Percentiles rank a stretch among this genome's conserved stretches.
phyloP scores from a whole-genome alignment of 1,140 invertebrate species.

The Zeugodacus cucurbitae region DNA sequence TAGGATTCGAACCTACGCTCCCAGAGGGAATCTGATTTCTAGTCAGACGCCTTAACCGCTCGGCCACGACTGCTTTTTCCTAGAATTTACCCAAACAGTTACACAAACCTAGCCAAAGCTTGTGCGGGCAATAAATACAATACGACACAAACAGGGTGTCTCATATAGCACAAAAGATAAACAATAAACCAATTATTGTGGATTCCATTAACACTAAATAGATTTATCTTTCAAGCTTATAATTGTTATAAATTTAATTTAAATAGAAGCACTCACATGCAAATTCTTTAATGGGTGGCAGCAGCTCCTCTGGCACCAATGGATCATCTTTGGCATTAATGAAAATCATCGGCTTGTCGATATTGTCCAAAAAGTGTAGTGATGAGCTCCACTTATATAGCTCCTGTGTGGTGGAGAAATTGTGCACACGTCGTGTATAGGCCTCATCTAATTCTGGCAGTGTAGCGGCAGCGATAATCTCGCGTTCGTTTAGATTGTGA shows the following conservation, averaged over 20 bases:
- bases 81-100: not conserved
- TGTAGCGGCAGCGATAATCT: conserved; percentile 86
- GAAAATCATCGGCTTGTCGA: conserved; percentile 87
- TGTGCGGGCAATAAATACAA: too few relatives aligned
- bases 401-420: conserved; percentile 80
- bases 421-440: conserved; percentile 83
- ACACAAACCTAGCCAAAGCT: not conserved
- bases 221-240: too few relatives aligned
- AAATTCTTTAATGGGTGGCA: conserved; percentile 78
- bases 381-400: conserved; percentile 87
- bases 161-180: not conserved
- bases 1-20: conserved; percentile 85
- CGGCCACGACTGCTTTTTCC: conserved; percentile 75
- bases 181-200: too few relatives aligned
- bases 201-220: too few relatives aligned
- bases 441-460: conserved; percentile 88
- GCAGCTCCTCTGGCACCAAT: conserved; percentile 80
- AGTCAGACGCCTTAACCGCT: conserved; percentile 85
- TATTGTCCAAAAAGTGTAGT: conserved; percentile 78
- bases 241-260: too few relatives aligned
- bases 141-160: not conserved
- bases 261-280: conserved; percentile 72
- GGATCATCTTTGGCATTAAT: conserved; percentile 91
- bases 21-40: conserved; percentile 85
- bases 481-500: conserved; percentile 78